Percentiles rank a stretch among this genome's conserved stretches.
Evolutionary conservation across 2,888 invertebrate genomes (phyloP).

Genomic region (Nomada flava): DNA sequence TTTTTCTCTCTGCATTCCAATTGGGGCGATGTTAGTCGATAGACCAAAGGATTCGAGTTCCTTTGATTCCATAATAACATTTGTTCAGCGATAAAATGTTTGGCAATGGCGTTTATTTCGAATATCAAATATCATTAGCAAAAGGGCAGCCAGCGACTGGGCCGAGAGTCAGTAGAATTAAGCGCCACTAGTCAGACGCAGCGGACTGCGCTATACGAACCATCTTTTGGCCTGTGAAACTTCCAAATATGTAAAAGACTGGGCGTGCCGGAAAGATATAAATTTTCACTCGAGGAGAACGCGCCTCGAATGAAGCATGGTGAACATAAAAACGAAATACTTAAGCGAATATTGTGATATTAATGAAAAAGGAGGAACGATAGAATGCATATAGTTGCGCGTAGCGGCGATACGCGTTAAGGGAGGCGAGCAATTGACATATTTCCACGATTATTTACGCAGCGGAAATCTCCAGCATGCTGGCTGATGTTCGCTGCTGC

Average conservation of each 20-base stretch:
- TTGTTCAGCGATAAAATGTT: background rate
- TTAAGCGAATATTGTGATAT: slow-evolving; percentile 1
- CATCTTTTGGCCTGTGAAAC: background rate
- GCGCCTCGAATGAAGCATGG: slow-evolving; percentile 1
- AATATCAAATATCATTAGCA: no score
- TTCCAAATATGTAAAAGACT: no score
- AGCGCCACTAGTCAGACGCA: slow-evolving; percentile 10
- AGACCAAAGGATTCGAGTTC: background rate
- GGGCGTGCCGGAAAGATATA: no score
- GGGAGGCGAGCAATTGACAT: slow-evolving; percentile 51
- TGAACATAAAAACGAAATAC: slow-evolving; percentile 18
- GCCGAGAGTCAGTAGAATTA: background rate
- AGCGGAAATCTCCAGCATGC: slow-evolving; percentile 9
- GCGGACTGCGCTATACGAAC: slow-evolving; percentile 5
- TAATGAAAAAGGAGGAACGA: background rate
- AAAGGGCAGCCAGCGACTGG: no score
- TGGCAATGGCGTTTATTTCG: background rate
- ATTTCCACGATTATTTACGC: slow-evolving; percentile 49
- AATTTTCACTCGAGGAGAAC: slow-evolving; percentile 5
- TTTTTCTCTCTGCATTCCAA: background rate
- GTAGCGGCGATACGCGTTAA: slow-evolving; percentile 1
- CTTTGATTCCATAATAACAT: slow-evolving; percentile 1
- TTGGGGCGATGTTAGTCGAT: background rate
- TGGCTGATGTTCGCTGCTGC: background rate
- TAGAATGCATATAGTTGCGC: background rate